Percentiles rank a stretch among this genome's conserved stretches.
phyloP scores from a whole-genome alignment of 2,797 vertebrate species.

The Sebastes hopkinsi region DNA sequence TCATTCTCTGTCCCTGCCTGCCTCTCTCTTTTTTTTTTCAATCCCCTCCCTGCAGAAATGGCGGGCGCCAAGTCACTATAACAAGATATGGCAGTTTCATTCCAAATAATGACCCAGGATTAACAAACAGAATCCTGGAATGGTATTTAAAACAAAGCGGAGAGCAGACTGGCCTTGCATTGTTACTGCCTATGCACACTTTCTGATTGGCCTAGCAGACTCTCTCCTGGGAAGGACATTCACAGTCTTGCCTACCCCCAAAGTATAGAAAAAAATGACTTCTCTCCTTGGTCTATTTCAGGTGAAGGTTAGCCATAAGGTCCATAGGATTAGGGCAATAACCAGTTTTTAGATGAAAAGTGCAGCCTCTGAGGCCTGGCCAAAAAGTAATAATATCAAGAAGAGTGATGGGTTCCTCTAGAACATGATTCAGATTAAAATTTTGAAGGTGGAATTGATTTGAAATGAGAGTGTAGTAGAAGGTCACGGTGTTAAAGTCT shows the following conservation, averaged over 20 bases:
- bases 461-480: not conserved
- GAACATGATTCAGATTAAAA: slow-evolving; percentile 4
- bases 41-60: slow-evolving; percentile 55
- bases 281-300: slow-evolving; percentile 7
- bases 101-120: slow-evolving; percentile 74
- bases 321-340: slow-evolving; percentile 12
- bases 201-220: slow-evolving; percentile 65
- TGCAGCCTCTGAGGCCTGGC: slow-evolving; percentile 8
- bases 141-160: slow-evolving; percentile 66
- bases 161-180: slow-evolving; percentile 39
- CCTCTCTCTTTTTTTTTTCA: slow-evolving; percentile 17
- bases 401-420: slow-evolving; percentile 10
- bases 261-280: slow-evolving; percentile 7
- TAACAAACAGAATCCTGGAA: slow-evolving; percentile 70
- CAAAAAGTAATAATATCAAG: slow-evolving; percentile 16
- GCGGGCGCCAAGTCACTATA: slow-evolving; percentile 69
- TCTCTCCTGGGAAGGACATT: slow-evolving; percentile 46
- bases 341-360: slow-evolving; percentile 24
- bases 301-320: slow-evolving; percentile 39
- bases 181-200: slow-evolving; percentile 48
- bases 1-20: slow-evolving; percentile 50
- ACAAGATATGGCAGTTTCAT: slow-evolving; percentile 76
- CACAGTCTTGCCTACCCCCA: slow-evolving; percentile 23
- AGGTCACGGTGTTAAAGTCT: not conserved
- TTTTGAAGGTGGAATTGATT: slow-evolving; percentile 13